Base-by-base conservation (phyloP, 2,113 vertebrate species). In the Sigmodon hispidus region DNA sequence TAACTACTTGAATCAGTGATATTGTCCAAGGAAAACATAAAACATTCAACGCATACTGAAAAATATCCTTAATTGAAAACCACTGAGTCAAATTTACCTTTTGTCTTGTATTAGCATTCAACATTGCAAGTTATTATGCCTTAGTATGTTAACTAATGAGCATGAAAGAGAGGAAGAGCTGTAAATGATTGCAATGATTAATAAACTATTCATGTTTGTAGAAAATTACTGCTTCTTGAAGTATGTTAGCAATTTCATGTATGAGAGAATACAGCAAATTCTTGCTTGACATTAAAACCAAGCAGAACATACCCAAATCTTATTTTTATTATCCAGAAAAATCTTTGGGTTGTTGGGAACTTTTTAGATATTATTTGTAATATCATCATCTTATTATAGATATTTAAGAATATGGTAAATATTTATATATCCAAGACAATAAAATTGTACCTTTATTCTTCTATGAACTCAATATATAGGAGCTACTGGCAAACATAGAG, bases 241-340 rank as follows among this genome's bases (percentile, higher is more conserved):
- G 1, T 79, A 93, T 73, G 22, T 43, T 69, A 94, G 40, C n/a
- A 90, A 76, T 92, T 93, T 94, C 48, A 93, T 95, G 80, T 69
- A 50, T 69, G 50, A 87, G 4, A 89, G 1, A 83, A 16, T 50
- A 65, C 12, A 89, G 31, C 5, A 89, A 89, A 91, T 31, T 76
- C 45, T 50, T 80, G 12, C 3, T 22, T 86, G 80, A 70, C 9
- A 70, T 92, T 40, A 95, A 90, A 94, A 84, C 29, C 52, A 95
- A 75, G 31, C 11, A 55, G 10, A 80, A 26, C 3, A 43, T 83
- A 87, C 70, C 79, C 57, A 85, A 70, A 89, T 77, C n/a, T 67
- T 84, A 61, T 84, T 94, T 87, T 36, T 50, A 43, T 67, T 90
- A 29, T n/a, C 72, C 5, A n/a, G 63, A 65, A 91, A 36, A 4